These are phyloP conservation scores for Xestia xanthographa DNA, from an alignment of 2,888 invertebrate species.

Conservation along the genomic window DNA sequence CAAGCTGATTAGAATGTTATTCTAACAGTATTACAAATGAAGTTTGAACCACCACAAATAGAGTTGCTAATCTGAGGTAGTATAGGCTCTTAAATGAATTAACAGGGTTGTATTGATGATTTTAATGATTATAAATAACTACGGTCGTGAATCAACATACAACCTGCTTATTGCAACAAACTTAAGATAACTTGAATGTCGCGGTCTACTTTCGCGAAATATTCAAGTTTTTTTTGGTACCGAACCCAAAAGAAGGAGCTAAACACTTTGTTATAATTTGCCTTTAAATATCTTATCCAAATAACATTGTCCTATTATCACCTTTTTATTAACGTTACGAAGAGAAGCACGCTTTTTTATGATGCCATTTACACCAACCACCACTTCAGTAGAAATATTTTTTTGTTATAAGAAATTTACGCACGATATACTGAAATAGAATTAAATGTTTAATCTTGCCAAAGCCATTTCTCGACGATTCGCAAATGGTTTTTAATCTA, in stretches of 20 bases:
- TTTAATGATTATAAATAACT: neutral
- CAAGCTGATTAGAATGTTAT: too few relatives aligned
- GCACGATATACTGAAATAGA: slow-evolving; percentile 1
- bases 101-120: neutral
- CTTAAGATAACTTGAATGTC: neutral
- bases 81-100: too few relatives aligned
- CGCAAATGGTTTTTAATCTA: slow-evolving; percentile 42
- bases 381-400: slow-evolving; percentile 69
- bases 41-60: too few relatives aligned
- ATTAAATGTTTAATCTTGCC: slow-evolving; percentile 14
- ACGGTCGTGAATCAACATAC: neutral
- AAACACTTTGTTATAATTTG: slow-evolving; percentile 80
- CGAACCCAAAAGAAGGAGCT: slow-evolving; percentile 35
- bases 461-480: slow-evolving; percentile 14
- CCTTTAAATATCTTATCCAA: slow-evolving; percentile 82
- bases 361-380: slow-evolving; percentile 70
- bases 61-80: too few relatives aligned
- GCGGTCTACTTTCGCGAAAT: neutral
- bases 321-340: slow-evolving; percentile 76
- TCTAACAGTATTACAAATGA: too few relatives aligned
- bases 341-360: slow-evolving; percentile 71
- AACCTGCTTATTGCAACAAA: neutral
- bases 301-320: slow-evolving; percentile 82
- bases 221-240: neutral
- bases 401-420: slow-evolving; percentile 39